These are phyloP conservation scores for Stichodactyla helianthus DNA, from an alignment of 64 coral and sea anemone genomes.

Conservation along the genomic window DNA sequence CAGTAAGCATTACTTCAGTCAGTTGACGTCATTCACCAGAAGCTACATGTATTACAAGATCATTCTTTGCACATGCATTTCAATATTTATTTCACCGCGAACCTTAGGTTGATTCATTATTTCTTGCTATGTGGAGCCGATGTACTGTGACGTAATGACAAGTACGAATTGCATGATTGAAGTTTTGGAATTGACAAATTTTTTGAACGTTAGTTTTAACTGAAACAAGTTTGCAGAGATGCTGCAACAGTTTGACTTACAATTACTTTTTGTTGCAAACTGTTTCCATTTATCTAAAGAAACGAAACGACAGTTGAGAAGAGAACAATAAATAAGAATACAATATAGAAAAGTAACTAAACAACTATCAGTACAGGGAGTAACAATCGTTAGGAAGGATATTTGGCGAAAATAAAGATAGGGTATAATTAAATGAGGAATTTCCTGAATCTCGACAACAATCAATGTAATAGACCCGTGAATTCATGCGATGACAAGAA, in stretches of 20 bases:
- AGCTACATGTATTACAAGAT: slow-evolving; percentile 20
- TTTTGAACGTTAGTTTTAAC: too few species aligned
- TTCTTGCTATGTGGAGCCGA: background rate
- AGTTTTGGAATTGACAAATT: background rate
- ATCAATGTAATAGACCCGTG: background rate
- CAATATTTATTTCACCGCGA: background rate
- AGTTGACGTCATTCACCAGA: background rate
- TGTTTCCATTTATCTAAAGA: slow-evolving; percentile 19
- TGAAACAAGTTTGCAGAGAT: background rate
- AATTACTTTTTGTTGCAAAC: slow-evolving; percentile 6
- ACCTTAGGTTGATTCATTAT: background rate
- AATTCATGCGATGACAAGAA: slow-evolving; percentile 13
- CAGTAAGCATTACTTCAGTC: background rate
- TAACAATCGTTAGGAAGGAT: background rate
- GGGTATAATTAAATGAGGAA: background rate
- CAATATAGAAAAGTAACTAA: background rate
- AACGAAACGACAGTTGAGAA: slow-evolving; percentile 6
- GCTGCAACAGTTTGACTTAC: slow-evolving; percentile 24
- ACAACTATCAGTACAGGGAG: background rate
- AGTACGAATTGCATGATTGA: background rate
- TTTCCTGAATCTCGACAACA: background rate
- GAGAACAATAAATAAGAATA: background rate
- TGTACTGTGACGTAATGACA: background rate
- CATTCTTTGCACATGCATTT: slow-evolving; percentile 18
- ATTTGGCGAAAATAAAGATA: too few species aligned